Evolutionary conservation across 92 coral and sea anemone genomes (phyloP), one percentile per base, ranked within the genome.

Genomic region (Porites rus): DNA sequence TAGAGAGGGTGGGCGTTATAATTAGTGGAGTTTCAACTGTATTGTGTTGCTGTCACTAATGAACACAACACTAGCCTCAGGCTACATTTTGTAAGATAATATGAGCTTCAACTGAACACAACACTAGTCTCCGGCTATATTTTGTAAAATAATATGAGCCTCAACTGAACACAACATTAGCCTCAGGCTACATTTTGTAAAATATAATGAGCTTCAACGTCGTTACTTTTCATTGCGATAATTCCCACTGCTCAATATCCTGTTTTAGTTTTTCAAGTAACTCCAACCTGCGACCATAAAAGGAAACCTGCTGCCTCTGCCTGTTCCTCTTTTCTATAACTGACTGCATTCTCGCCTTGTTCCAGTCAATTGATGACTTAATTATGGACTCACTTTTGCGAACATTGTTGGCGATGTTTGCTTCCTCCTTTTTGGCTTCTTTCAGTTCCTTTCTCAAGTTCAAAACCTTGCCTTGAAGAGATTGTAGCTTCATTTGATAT

Each of bases 361-460:
- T 70, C 74, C 74, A 70, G 8, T 70, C 53, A 70, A 70, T 70
- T 16, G 74, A 38, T 3, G 52, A 31, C 43, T 70, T 70, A 9
- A 31, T 12, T 70, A 14, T 70, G 1, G 8, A 9, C n/a, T 12
- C 14, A 12, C 5, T 17, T 38, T 31, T 70, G 0, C 17, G 52
- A 13, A 14, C 0, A 68, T 12, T 24, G 6, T 38, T 43, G 38
- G 74, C 8, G 11, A 56, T 51, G 1, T 20, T 14, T 46, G 31
- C 17, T 1, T 6, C 8, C 16, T 25, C 14, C 74, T 70, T 70
- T 14, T 12, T 38, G 51, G 25, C 83, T 65, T 6, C 10, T n/a
- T 12, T 50, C 28, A 65, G 4, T 65, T 65, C 83, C 46, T n/a
- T 13, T 61, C 6, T 14, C 43, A 77, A 50, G 10, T 6, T 0